A percentile compares a stretch with the other conserved stretches of the same genome.
Conservation (phyloP, 2,797 vertebrate species). For the Hirundo rustica region DNA sequence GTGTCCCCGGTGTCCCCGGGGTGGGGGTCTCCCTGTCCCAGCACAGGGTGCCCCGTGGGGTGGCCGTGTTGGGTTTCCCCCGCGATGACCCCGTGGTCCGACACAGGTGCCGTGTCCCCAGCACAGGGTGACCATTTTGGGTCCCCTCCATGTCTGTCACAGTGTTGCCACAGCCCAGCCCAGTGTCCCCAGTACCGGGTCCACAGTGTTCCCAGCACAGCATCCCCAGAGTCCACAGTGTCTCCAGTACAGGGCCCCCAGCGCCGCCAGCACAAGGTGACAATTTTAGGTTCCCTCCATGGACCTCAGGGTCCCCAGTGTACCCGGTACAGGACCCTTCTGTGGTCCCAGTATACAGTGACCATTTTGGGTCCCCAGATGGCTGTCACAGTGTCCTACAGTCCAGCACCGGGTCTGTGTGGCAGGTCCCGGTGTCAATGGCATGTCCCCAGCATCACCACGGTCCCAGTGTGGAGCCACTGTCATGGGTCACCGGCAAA, state of each 20-base stretch:
- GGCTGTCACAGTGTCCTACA: too few relatives aligned
- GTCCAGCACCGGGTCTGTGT: too few relatives aligned
- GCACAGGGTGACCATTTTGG: neutral
- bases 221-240: too few relatives aligned
- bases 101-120: neutral
- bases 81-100: fast-evolving
- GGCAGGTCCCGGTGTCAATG: neutral
- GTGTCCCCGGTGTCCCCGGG: fast-evolving
- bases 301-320: too few relatives aligned
- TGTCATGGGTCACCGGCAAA: neutral
- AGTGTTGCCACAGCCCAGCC: neutral
- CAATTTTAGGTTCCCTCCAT: neutral
- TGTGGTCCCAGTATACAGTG: neutral
- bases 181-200: neutral
- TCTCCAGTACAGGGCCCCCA: too few relatives aligned
- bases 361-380: neutral
- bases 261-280: too few relatives aligned
- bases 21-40: too few relatives aligned
- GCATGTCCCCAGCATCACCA: neutral
- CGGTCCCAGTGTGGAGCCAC: too few relatives aligned
- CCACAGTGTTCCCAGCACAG: neutral
- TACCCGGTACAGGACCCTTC: too few relatives aligned
- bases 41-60: neutral
- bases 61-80: neutral
- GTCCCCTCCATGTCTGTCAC: neutral